phyloP scores from a whole-genome alignment of 2,797 vertebrate genomes.

The Spinus olivaceus region DNA sequence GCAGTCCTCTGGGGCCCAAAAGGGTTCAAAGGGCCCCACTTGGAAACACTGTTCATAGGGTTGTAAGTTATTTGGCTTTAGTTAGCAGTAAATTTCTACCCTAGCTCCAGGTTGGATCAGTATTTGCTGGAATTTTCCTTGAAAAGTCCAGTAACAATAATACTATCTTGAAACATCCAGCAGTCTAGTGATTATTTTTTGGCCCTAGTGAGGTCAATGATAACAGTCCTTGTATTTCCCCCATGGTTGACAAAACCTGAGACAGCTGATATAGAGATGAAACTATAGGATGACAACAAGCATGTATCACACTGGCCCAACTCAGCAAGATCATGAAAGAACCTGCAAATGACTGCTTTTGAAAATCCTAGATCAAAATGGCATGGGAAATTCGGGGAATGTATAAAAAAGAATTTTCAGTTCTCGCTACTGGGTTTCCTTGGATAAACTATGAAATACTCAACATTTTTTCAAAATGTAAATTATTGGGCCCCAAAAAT shows the following conservation, averaged over 20 bases:
- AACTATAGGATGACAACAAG: background rate
- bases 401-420: background rate
- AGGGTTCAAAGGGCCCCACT: background rate
- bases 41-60: background rate
- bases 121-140: background rate
- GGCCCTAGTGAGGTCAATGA: background rate
- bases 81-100: background rate
- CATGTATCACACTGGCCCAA: background rate
- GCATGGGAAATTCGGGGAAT: background rate
- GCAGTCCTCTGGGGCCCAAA: background rate
- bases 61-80: background rate
- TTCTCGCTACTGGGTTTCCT: background rate
- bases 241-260: background rate
- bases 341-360: background rate
- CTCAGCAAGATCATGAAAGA: background rate
- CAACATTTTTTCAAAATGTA: background rate
- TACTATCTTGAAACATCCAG: background rate
- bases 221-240: background rate
- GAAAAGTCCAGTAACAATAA: background rate
- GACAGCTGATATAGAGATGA: background rate
- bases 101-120: rapidly evolving
- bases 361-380: background rate
- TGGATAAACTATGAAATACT: background rate
- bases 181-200: background rate
- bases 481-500: background rate